Percentiles rank a stretch among this genome's conserved stretches.
These are phyloP conservation scores for Trissolcus brochymenae DNA, from an alignment of 2,888 invertebrate genomes.

Conservation along the genomic window DNA sequence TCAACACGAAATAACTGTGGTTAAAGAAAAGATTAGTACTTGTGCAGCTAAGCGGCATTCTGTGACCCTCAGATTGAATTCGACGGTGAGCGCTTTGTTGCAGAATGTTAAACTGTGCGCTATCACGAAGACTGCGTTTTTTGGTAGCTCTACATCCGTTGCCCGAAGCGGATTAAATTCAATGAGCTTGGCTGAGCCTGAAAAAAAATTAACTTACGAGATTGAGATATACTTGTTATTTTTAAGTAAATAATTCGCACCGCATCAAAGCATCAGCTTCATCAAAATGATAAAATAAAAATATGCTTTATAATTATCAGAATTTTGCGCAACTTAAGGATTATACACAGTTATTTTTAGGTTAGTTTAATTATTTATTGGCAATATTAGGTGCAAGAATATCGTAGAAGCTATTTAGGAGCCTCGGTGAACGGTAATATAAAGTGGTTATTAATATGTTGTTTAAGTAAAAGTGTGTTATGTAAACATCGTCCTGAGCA, in stretches of 20 bases:
- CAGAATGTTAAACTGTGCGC: conserved; percentile 92
- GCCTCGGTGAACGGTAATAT: neutral
- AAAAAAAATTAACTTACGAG: conserved; percentile 12
- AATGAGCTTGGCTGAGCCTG: conserved; percentile 92
- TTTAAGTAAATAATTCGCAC: too few relatives aligned
- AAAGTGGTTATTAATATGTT: conserved; percentile 4
- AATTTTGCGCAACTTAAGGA: too few relatives aligned
- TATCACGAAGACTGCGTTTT: conserved; percentile 92
- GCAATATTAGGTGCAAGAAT: too few relatives aligned
- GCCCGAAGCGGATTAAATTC: conserved; percentile 93
- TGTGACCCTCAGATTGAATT: conserved; percentile 94
- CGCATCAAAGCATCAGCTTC: too few relatives aligned
- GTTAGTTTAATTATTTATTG: too few relatives aligned
- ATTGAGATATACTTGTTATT: too few relatives aligned
- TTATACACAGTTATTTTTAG: too few relatives aligned
- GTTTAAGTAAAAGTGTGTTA: neutral
- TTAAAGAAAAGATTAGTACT: conserved; percentile 76
- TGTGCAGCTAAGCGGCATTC: conserved; percentile 95
- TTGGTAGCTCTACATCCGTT: conserved; percentile 87
- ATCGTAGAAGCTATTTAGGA: too few relatives aligned
- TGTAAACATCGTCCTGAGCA: neutral
- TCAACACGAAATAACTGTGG: too few relatives aligned
- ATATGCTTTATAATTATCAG: too few relatives aligned
- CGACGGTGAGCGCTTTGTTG: conserved; percentile 95
- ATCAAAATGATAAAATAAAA: neutral